A percentile compares a stretch with the other conserved stretches of the same genome.
Conservation (phyloP, 2,113 vertebrate species). For the Upupa epops region DNA sequence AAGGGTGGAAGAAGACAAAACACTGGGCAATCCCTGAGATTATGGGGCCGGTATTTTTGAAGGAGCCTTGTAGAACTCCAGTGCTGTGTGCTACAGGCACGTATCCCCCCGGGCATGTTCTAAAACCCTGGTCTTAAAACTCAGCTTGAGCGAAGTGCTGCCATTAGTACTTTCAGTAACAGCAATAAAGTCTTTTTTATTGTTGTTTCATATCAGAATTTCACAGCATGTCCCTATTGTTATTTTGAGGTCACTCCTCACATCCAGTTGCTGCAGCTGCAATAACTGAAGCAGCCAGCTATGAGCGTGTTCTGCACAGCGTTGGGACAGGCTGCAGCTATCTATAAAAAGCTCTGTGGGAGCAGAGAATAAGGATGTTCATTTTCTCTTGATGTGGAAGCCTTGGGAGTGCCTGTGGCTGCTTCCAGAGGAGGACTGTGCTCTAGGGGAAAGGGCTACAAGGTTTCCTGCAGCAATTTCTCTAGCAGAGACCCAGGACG, state of each 20-base stretch:
- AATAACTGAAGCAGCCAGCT: not conserved
- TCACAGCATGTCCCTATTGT: not conserved
- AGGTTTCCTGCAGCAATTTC: not conserved
- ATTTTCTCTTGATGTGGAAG: fast-evolving
- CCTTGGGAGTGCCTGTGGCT: not conserved
- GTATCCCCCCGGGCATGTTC: not conserved
- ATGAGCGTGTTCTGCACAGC: fast-evolving
- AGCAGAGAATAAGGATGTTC: not conserved
- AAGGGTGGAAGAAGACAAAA: not conserved
- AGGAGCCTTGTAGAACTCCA: not conserved
- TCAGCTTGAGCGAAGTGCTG: conserved; percentile 8
- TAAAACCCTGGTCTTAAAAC: conserved; percentile 21
- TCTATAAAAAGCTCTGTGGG: not conserved
- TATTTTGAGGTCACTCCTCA: not conserved
- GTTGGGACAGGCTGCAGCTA: fast-evolving
- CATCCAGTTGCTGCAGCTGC: not conserved
- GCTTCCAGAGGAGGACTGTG: not conserved
- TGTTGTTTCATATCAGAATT: not conserved
- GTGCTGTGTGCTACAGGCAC: not conserved
- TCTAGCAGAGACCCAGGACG: not conserved
- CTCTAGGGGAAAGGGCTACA: not conserved
- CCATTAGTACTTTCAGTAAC: conserved; percentile 19
- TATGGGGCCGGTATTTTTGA: not conserved
- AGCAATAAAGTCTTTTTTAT: conserved; percentile 7
- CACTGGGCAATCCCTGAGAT: not conserved